These are phyloP conservation scores for Anagrus nilaparvatae DNA, from an alignment of 1,140 invertebrate species.

Conservation along the genomic window DNA sequence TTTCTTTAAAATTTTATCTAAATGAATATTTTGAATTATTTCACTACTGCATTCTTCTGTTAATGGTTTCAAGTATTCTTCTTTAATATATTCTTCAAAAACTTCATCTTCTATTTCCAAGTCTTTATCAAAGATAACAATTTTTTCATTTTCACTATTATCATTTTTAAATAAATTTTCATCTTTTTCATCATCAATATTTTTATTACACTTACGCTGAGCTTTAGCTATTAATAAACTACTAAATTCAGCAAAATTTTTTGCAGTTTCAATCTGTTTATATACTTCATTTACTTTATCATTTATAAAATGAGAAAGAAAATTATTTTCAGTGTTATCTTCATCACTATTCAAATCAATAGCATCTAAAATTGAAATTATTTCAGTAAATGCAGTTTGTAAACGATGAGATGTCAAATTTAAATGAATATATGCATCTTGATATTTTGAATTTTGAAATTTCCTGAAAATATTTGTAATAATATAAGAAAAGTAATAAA, in stretches of 20 bases:
- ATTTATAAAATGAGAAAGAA: slow-evolving; percentile 17
- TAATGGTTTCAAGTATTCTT: slow-evolving; percentile 32
- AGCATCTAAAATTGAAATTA: slow-evolving; percentile 25
- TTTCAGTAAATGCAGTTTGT: slow-evolving; percentile 25
- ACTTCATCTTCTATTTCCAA: slow-evolving; percentile 38
- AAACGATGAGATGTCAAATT: slow-evolving; percentile 33
- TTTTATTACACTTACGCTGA: slow-evolving; percentile 6
- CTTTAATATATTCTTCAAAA: slow-evolving; percentile 39
- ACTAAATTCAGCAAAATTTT: slow-evolving; percentile 31
- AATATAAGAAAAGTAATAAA: slow-evolving; percentile 8
- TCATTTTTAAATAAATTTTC: slow-evolving; percentile 4
- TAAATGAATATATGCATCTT: slow-evolving; percentile 32
- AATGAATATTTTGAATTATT: slow-evolving; percentile 21
- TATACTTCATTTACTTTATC: slow-evolving; percentile 26
- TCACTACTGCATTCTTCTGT: slow-evolving; percentile 24
- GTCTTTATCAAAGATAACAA: slow-evolving; percentile 24
- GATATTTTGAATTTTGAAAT: slow-evolving; percentile 25
- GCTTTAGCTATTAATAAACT: slow-evolving; percentile 26
- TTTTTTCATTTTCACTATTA: slow-evolving; percentile 7
- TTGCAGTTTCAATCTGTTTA: slow-evolving; percentile 30
- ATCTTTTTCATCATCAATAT: background rate
- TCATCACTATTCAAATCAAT: slow-evolving; percentile 22
- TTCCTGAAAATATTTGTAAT: slow-evolving; percentile 16
- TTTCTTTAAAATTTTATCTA: slow-evolving; percentile 28
- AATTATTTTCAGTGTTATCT: slow-evolving; percentile 15